Conservation (phyloP, 2,797 vertebrate genomes). For the Fistularia commersonii region DNA sequence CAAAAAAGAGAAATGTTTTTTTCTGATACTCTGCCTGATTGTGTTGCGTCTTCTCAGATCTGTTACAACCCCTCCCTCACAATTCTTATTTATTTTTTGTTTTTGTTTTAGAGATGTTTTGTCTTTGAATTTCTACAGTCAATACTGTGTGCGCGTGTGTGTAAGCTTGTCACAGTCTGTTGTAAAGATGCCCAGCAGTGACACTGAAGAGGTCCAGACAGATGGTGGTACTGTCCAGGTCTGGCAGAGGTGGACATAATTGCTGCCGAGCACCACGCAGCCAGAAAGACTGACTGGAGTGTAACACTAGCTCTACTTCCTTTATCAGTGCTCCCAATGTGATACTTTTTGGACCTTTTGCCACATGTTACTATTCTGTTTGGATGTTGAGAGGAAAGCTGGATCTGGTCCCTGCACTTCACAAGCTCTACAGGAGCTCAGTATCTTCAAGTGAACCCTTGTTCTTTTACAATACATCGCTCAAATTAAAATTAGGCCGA, state of each 20-base stretch:
- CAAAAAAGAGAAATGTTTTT: not conserved
- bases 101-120: not conserved
- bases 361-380: conserved; percentile 32
- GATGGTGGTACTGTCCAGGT: conserved; percentile 38
- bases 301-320: conserved; percentile 32
- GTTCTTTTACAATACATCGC: conserved; percentile 10
- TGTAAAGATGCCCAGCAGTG: conserved; percentile 24
- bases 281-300: conserved; percentile 26
- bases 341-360: conserved; percentile 22
- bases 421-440: conserved; percentile 11
- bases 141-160: no score
- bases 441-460: conserved; percentile 6
- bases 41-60: not conserved
- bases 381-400: conserved; percentile 21
- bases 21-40: no score
- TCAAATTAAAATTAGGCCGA: conserved; percentile 42
- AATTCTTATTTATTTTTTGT: not conserved
- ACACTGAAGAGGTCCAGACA: conserved; percentile 37
- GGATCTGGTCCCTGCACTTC: conserved; percentile 10
- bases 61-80: no score
- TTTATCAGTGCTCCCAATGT: conserved; percentile 19
- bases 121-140: not conserved
- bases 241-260: conserved; percentile 39
- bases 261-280: conserved; percentile 23
- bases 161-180: conserved; percentile 6